Evolutionary conservation across 1,140 invertebrate species (phyloP).

Genomic region (Adoxophyes honmai): DNA sequence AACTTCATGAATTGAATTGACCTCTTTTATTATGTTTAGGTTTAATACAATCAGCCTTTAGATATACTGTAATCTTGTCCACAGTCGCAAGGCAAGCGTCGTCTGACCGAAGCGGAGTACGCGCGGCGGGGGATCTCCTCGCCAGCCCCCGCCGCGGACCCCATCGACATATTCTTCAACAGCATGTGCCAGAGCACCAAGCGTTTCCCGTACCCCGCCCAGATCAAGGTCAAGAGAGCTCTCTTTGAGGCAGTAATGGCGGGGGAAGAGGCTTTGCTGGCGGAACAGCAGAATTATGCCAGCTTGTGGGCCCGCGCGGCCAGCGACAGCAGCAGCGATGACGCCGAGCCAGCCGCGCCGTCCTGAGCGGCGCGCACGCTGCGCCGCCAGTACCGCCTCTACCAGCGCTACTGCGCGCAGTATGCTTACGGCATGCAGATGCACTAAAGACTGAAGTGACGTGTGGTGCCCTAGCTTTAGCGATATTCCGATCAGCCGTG

Average conservation of each 20-base stretch:
- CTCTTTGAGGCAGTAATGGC: conserved; percentile 59
- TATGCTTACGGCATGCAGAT: conserved; percentile 19
- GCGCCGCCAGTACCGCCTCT: conserved; percentile 24
- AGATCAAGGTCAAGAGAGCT: conserved; percentile 58
- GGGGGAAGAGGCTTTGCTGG: conserved; percentile 59
- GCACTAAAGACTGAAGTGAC: background rate
- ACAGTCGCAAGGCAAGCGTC: conserved; percentile 34
- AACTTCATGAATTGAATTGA: too few species aligned
- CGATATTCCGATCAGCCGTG: too few species aligned
- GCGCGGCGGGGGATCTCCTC: conserved; percentile 24
- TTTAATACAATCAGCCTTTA: too few species aligned
- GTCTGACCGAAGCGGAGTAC: conserved; percentile 28
- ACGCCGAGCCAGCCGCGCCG: conserved; percentile 36
- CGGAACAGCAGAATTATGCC: conserved; percentile 66
- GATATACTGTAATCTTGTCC: too few species aligned
- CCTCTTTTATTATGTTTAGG: too few species aligned
- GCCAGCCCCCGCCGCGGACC: conserved; percentile 37
- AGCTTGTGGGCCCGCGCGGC: conserved; percentile 57
- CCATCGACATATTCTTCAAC: conserved; percentile 69
- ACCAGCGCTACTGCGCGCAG: conserved; percentile 18
- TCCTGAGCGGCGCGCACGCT: conserved; percentile 52
- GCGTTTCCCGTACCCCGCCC: conserved; percentile 58
- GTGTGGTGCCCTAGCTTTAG: too few species aligned
- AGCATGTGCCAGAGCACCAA: conserved; percentile 69
- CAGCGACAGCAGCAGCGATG: conserved; percentile 42